Evolutionary conservation across 2,113 vertebrate genomes (phyloP), one percentile per base, ranked within the genome.

Genomic region (Bufo bufo): DNA sequence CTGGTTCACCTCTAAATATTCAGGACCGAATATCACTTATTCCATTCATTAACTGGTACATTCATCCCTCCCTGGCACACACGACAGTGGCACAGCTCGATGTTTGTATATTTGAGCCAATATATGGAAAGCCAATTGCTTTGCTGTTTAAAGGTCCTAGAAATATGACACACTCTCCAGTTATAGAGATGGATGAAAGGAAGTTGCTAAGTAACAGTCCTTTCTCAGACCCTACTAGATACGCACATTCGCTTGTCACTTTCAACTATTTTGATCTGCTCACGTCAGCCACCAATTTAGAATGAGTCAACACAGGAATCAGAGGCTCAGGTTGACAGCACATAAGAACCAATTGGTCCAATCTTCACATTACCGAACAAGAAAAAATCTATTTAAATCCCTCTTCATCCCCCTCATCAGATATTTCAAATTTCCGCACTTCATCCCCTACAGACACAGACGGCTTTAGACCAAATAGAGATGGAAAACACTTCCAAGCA

Each of bases 171-270:
- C 47, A 33, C 17, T 43, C 50, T 74, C 52, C 66, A 6, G 50
- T 12, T 50, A 45, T 74, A 66, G 45, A 83, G 61, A 72, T 12
- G 65, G 82, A 72, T 72, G 23, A 58, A 72, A 20, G 45, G 14
- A 84, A 61, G 84, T 85, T 75, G 71, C 69, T 85, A 77, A 75
- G 84, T 85, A 85, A 77, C 84, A 47, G 52, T 74, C 66, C 83
- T 85, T 74, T n/a, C 69, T 85, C 9, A 61, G 84, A 85, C 71
- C 71, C 23, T 1, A 77, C 9, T 8, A 75, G 33, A 75, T 45
- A 74, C 84, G 52, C 84, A 85, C 43, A 77, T 85, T 56, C 23
- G 52, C 83, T 58, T 85, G 63, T 84, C 82, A 72, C 82, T 72
- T n/a, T 58, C 66, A 58, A 85, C 83, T 85, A 74, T 85, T 85